phyloP scores from a whole-genome alignment of 2,113 vertebrate genomes.

The Psettodes erumei region DNA sequence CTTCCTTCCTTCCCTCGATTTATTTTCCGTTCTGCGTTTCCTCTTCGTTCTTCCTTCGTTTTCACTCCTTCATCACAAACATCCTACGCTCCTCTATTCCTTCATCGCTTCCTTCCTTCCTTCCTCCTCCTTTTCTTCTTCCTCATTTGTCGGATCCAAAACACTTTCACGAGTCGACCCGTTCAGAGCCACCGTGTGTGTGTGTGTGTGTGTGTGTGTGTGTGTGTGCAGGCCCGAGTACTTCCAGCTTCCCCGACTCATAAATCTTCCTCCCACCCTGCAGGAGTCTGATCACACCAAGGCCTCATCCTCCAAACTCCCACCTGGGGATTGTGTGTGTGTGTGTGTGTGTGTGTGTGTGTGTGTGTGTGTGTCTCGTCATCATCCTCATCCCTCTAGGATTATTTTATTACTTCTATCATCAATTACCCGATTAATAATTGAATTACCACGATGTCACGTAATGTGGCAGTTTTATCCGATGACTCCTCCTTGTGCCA shows the following conservation, averaged over 20 bases:
- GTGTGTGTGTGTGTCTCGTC: background rate
- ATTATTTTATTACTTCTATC: background rate
- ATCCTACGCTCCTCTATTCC: no score
- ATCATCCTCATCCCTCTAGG: background rate
- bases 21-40: background rate
- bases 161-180: background rate
- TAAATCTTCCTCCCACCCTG: constrained; percentile 37
- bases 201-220: constrained; percentile 6
- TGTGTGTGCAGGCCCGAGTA: constrained; percentile 1
- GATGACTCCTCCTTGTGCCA: background rate
- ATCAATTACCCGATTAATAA: background rate
- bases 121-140: background rate
- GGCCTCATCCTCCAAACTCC: constrained; percentile 18
- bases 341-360: constrained; percentile 5
- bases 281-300: constrained; percentile 30
- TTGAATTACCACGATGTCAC: no score
- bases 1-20: background rate
- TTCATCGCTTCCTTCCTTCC: background rate
- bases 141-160: background rate
- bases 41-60: background rate
- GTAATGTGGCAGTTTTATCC: background rate
- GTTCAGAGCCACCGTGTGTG: background rate
- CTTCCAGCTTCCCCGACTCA: constrained; percentile 27
- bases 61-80: background rate
- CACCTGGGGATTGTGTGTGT: background rate